phyloP scores from a whole-genome alignment of 2,888 invertebrate species.

The Orthonevra nobilis region DNA sequence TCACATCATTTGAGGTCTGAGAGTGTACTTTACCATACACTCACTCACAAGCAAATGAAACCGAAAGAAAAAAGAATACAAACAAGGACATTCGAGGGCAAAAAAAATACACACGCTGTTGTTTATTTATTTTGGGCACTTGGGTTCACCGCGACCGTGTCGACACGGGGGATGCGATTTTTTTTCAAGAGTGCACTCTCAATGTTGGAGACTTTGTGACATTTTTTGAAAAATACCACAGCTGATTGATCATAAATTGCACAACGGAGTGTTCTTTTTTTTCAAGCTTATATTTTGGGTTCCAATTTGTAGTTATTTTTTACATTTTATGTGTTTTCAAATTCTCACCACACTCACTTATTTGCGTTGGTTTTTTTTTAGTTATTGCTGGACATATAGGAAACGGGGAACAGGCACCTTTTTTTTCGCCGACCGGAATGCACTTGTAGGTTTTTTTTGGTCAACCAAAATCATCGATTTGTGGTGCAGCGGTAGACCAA shows the following conservation, averaged over 20 bases:
- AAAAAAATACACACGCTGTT: conserved; percentile 27
- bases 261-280: conserved; percentile 17
- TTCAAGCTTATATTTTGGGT: conserved; percentile 53
- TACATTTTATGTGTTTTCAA: conserved; percentile 56
- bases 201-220: background rate
- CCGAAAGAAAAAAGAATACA: conserved; percentile 35
- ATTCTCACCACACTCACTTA: conserved; percentile 66
- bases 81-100: conserved; percentile 25
- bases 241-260: conserved; percentile 59
- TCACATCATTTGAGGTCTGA: conserved; percentile 66
- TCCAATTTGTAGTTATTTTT: conserved; percentile 54
- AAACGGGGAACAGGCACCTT: conserved; percentile 32
- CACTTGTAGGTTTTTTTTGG: conserved; percentile 66
- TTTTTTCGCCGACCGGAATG: conserved; percentile 38
- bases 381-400: conserved; percentile 34
- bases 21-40: conserved; percentile 49
- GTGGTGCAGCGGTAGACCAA: conserved; percentile 63
- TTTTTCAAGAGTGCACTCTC: conserved; percentile 20
- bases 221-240: conserved; percentile 46
- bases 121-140: conserved; percentile 67
- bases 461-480: conserved; percentile 69
- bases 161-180: conserved; percentile 31
- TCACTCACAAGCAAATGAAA: no score
- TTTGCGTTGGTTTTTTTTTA: conserved; percentile 38
- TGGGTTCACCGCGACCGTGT: conserved; percentile 57